Base-by-base conservation (phyloP, 2,888 invertebrate species). In the Drosophila macrothrix region DNA sequence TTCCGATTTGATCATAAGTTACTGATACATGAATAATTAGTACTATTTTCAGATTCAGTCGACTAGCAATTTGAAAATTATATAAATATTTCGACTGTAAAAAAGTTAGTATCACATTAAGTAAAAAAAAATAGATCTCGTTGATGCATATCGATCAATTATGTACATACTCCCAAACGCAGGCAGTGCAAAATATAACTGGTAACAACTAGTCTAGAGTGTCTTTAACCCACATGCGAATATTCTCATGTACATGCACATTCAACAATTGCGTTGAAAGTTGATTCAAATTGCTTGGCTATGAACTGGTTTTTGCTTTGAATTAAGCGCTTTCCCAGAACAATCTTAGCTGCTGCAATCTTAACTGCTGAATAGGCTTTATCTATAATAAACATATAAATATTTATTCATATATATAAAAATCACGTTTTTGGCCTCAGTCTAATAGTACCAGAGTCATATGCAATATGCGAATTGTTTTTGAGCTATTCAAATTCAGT, bases 151-250 rank as follows among this genome's bases (percentile, higher is more conserved):
- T 4, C 12, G 25, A 28, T 14, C 1, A 14, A 4, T 37, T 29
- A 2, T 1, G 22, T 29, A 6, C 22, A 19, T 14, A 31, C 37
- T 6, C 28, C 6, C 35, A 2, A 7, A 9, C 2, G 19, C 39
- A 16, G 9, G 19, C 22, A 64, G 64, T 22, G 58, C 16, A 31
- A 5, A 28, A n/a, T 12, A 10, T n/a, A 41, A 41, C n/a, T 41
- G 41, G 41, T 10, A n/a, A 41, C 10, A 41, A 41, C 19, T 2
- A 41, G n/a, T 41, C 41, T 2, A n/a, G 19, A n/a, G 6, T 2
- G 16, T 39, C 31, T 28, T 35, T 65, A 64, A 67, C 78, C 67
- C 19, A 73, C 29, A n/a, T n/a, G 6, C 6, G 28, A 10, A n/a
- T 7, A 37, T 54, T 33, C 22, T 6, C 9, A 31, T n/a, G 12